Evolutionary conservation across 2,888 invertebrate species (phyloP).

Genomic region (Troides helena): DNA sequence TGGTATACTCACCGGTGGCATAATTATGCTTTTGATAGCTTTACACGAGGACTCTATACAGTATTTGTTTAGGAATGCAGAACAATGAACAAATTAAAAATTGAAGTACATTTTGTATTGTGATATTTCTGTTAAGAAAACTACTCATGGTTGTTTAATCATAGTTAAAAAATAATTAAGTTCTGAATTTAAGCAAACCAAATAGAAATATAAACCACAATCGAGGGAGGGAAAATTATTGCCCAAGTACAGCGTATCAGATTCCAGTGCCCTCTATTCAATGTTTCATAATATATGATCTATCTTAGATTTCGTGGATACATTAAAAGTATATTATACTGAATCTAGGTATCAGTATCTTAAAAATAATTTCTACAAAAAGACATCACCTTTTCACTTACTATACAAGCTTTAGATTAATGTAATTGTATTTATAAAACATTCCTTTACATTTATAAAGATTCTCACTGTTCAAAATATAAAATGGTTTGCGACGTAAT

Average conservation of each 20-base stretch:
- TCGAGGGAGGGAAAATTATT: background rate
- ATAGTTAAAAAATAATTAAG: constrained; percentile 38
- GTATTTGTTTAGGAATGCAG: constrained; percentile 70
- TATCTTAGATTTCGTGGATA: background rate
- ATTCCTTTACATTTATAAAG: too few relatives aligned
- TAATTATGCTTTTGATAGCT: constrained; percentile 87
- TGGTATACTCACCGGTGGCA: constrained; percentile 84
- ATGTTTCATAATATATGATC: background rate
- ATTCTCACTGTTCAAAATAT: too few relatives aligned
- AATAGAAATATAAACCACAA: background rate
- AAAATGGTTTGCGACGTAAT: too few relatives aligned
- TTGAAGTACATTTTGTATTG: constrained; percentile 26
- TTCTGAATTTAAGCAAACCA: constrained; percentile 2
- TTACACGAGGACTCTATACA: constrained; percentile 83
- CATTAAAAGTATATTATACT: background rate
- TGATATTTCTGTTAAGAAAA: constrained; percentile 33
- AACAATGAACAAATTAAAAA: constrained; percentile 52
- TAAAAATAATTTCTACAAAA: too few relatives aligned
- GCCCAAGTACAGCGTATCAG: background rate
- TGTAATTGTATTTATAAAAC: too few relatives aligned
- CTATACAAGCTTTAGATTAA: too few relatives aligned
- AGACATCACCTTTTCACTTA: too few relatives aligned
- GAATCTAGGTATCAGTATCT: background rate
- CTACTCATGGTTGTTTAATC: constrained; percentile 53
- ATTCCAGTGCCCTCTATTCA: background rate